Conservation (phyloP, 2,113 vertebrate species). For the Notiomystis cincta region DNA sequence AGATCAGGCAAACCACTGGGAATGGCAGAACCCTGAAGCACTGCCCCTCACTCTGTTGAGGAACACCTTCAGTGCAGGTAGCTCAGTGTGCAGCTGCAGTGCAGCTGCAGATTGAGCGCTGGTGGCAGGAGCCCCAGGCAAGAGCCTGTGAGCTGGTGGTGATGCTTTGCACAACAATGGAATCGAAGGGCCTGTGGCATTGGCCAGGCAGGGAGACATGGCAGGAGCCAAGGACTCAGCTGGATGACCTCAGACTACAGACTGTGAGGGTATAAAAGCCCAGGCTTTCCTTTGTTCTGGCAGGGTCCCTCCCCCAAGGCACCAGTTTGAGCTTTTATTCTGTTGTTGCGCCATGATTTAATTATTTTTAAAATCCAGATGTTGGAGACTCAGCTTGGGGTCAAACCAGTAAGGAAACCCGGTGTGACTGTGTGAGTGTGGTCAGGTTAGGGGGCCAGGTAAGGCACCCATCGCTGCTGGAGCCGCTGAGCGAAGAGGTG, state of each 20-base stretch:
- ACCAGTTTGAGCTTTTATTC: background rate
- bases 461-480: background rate
- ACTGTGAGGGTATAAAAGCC: background rate
- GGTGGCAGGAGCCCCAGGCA: background rate
- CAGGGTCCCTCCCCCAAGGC: background rate
- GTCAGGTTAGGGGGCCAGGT: background rate
- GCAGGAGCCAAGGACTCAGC: background rate
- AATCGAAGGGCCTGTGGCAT: background rate
- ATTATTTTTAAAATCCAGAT: background rate
- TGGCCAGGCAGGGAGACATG: background rate
- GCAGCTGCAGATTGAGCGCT: background rate
- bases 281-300: background rate
- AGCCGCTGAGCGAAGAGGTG: rapidly evolving
- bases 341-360: background rate
- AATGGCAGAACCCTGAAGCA: background rate
- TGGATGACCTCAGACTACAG: background rate
- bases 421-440: background rate
- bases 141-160: background rate
- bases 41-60: background rate
- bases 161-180: background rate
- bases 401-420: background rate
- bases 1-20: background rate
- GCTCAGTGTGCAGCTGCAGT: background rate
- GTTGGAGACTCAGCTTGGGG: background rate
- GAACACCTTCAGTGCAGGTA: background rate